phyloP scores from a whole-genome alignment of 2,797 vertebrate species.

The Dicrostonyx torquatus region DNA sequence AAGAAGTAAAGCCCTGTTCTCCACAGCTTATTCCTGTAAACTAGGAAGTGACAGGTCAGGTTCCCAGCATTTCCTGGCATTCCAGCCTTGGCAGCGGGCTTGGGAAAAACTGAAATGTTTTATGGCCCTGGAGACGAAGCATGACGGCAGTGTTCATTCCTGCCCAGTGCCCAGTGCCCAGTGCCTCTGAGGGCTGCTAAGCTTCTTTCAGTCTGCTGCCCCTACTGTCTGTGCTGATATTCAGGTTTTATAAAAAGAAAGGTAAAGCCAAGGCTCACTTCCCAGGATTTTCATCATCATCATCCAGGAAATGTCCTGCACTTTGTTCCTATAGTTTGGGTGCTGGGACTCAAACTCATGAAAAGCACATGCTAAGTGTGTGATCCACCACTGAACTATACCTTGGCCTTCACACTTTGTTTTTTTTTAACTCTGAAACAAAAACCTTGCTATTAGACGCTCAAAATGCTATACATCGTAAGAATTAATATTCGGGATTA shows the following conservation, averaged over 20 bases:
- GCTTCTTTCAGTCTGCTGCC: not conserved
- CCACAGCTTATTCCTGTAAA: constrained; percentile 69
- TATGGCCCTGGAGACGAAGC: constrained; percentile 30
- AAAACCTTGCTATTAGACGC: not conserved
- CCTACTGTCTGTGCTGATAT: not conserved
- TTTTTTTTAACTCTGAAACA: not conserved
- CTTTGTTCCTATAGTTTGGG: not conserved
- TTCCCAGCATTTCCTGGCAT: constrained; percentile 75
- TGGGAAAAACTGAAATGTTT: constrained; percentile 72
- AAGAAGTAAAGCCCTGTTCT: constrained; percentile 78
- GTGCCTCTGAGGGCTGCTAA: fast-evolving
- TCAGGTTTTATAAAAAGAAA: not conserved
- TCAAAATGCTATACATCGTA: not conserved
- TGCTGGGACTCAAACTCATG: not conserved
- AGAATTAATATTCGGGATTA: constrained; percentile 14
- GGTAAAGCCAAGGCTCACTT: fast-evolving
- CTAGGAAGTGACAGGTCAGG: constrained; percentile 74
- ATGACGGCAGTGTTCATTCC: not conserved
- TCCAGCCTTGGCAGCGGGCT: constrained; percentile 66
- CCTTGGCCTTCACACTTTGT: not conserved
- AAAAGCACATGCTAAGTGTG: not conserved
- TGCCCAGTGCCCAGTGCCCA: fast-evolving
- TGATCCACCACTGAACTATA: not conserved
- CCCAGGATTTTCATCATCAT: not conserved
- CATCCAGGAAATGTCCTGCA: not conserved